phyloP scores from a whole-genome alignment of 2,113 vertebrate genomes.

The Falco punctatus region DNA sequence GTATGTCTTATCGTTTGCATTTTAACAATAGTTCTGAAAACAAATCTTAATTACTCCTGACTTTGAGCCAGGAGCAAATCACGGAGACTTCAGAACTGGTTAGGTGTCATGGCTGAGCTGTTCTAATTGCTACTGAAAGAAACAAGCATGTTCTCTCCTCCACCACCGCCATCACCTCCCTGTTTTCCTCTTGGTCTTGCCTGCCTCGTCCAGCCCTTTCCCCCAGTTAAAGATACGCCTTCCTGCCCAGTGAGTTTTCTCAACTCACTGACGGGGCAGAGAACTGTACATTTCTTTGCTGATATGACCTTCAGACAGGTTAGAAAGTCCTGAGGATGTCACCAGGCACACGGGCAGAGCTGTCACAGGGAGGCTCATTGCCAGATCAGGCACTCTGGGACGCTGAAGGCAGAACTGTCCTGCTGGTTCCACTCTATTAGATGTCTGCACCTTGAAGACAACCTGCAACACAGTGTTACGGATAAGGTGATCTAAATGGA shows the following conservation, averaged over 20 bases:
- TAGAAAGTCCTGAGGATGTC: background rate
- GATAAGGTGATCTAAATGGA: background rate
- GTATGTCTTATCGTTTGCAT: background rate
- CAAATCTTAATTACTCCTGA: background rate
- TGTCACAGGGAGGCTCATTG: background rate
- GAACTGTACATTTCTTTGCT: background rate
- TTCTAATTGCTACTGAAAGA: background rate
- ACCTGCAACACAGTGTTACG: rapidly evolving
- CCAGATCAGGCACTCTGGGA: rapidly evolving
- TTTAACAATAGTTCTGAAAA: background rate
- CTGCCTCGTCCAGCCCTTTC: background rate
- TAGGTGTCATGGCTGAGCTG: background rate
- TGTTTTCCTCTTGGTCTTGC: background rate
- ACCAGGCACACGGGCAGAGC: rapidly evolving
- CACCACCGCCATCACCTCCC: background rate
- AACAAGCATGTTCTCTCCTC: background rate
- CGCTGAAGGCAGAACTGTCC: background rate
- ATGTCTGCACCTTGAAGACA: background rate
- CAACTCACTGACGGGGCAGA: background rate
- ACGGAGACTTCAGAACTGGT: background rate
- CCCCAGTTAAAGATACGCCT: background rate
- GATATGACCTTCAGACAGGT: background rate
- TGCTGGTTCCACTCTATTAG: background rate
- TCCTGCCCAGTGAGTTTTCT: background rate
- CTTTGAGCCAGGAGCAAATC: background rate